Evolutionary conservation across 2,888 invertebrate genomes (phyloP).

Genomic region (Girardia tigrina): DNA sequence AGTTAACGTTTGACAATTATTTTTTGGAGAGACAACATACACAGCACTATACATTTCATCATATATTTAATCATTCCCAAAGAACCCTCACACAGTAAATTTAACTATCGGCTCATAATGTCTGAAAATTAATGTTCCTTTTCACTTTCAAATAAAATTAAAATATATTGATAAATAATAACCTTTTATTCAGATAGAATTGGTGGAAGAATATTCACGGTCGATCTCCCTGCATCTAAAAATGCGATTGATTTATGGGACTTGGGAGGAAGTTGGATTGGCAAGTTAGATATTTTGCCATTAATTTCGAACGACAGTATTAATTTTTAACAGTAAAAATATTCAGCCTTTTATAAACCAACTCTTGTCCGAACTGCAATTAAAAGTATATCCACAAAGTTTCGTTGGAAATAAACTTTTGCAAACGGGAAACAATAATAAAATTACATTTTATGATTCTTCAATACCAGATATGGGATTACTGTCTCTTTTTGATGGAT

Average conservation of each 20-base stretch:
- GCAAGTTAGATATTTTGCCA: background rate
- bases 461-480: background rate
- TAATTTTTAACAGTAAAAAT: background rate
- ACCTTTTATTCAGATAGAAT: background rate
- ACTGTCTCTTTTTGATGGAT: background rate
- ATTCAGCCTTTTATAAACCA: background rate
- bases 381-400: background rate
- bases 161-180: background rate
- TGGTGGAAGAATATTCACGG: background rate
- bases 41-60: no score
- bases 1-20: no score
- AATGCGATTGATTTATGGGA: conserved; percentile 15
- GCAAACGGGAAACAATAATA: background rate
- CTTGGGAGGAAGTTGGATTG: background rate
- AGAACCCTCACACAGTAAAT: no score
- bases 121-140: no score
- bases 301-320: background rate
- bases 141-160: background rate
- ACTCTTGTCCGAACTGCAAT: background rate
- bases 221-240: background rate
- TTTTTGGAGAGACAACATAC: no score
- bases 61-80: no score
- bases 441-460: background rate
- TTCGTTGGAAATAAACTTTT: background rate
- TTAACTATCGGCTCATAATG: no score